Base-by-base conservation (phyloP, 1,140 invertebrate genomes). In the Hypsibius dujardini region DNA sequence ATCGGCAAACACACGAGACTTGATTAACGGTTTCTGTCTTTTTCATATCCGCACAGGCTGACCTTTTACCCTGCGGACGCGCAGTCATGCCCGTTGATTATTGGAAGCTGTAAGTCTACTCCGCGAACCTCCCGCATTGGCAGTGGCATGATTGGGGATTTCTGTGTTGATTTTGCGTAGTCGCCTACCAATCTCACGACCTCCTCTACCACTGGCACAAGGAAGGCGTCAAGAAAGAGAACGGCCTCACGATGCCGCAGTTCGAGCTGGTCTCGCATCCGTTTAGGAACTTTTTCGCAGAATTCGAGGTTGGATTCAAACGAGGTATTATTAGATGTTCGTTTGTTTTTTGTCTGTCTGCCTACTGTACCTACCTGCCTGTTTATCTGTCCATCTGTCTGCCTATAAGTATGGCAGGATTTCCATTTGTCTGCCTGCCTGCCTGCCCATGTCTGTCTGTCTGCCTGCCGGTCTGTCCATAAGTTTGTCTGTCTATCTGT, bases 31-130 rank as follows among this genome's bases (percentile, higher is more conserved):
- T 28, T 28, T 28, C 28, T 28, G 28, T 28, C 28, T 28, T 28
- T 28, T 28, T 28, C 28, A 28, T 28, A 28, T 28, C 28, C 28
- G 28, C 28, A 14, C 73, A 81, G 80, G 75, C 72, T 82, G 74
- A 81, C 81, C 2, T 78, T 81, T 1, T 82, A 80, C 72, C 81
- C 81, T 1, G 77, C 81, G 76, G 80, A 81, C 73, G 77, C 76
- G 59, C 81, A 82, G 74, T 75, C 74, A 12, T 82, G 81, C 73
- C 80, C 80, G 7, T 75, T 82, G 1, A 75, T 79, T 46, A 76
- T 82, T 40, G 78, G 77, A 50, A 81, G 80, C 74, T 82, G 80
- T 81, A 78, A 79, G 78, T 80, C 73, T 70, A 71, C 56, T 46
- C 46, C 46, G 15, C 1, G 42, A 50, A 45, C 14, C 47, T 40